Percentiles rank a stretch among this genome's conserved stretches.
Evolutionary conservation across 1,140 invertebrate species (phyloP).

Genomic region (Platyura marginata): DNA sequence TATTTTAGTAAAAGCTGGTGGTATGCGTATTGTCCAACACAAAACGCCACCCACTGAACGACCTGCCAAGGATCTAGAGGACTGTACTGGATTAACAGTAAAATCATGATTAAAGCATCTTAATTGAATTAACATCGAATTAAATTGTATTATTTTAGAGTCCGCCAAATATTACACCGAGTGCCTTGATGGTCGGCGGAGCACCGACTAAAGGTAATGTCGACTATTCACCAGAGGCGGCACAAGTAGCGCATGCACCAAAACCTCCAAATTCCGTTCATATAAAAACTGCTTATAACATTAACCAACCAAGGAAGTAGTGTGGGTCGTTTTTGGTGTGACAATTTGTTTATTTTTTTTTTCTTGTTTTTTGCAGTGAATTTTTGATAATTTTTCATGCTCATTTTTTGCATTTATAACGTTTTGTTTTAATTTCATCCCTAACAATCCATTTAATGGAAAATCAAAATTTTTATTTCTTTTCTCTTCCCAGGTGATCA

Average conservation of each 20-base stretch:
- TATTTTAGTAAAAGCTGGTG: conserved; percentile 68
- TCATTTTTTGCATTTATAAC: no score
- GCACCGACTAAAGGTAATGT: conserved; percentile 61
- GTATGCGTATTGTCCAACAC: conserved; percentile 81
- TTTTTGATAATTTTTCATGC: no score
- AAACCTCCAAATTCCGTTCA: conserved; percentile 42
- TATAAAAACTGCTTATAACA: conserved; percentile 34
- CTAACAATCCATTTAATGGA: no score
- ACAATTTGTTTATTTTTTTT: no score
- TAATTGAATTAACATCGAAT: conserved; percentile 17
- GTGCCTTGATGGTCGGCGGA: conserved; percentile 58
- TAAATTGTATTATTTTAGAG: conserved; percentile 8
- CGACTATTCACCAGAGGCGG: conserved; percentile 74
- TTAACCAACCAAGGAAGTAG: conserved; percentile 67
- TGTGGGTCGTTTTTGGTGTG: no score
- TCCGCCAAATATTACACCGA: conserved; percentile 41
- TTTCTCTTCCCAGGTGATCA: no score
- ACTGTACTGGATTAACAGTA: conserved; percentile 23
- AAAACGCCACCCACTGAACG: conserved; percentile 46
- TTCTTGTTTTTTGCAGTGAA: no score
- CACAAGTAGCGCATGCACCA: conserved; percentile 57
- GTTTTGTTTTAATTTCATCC: no score
- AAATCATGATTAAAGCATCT: background rate
- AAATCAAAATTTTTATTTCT: no score
- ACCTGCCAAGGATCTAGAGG: conserved; percentile 33